These are phyloP conservation scores for Echinarachnius parma DNA, from an alignment of 53 echinoderm and acorn worm genomes.

Conservation along the genomic window DNA sequence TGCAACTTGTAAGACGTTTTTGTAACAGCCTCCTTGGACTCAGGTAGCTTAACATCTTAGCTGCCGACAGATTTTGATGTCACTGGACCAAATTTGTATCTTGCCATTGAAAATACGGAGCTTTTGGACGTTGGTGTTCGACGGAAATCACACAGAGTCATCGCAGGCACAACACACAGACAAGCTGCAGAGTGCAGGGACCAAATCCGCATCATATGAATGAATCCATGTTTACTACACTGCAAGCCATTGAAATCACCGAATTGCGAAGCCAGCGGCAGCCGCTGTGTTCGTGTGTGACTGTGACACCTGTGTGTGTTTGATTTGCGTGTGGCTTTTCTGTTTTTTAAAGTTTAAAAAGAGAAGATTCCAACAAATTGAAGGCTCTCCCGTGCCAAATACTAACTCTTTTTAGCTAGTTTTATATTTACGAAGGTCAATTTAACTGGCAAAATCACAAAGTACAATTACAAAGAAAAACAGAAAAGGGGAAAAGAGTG, in stretches of 20 bases:
- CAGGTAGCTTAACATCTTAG: constrained; percentile 43
- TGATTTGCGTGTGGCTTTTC: too few relatives aligned
- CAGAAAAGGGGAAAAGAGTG: neutral
- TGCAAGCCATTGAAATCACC: too few relatives aligned
- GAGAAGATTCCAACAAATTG: too few relatives aligned
- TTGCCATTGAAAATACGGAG: neutral
- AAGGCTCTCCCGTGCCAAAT: too few relatives aligned
- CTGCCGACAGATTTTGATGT: constrained; percentile 25
- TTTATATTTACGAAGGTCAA: too few relatives aligned
- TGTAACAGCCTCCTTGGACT: neutral
- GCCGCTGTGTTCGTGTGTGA: neutral
- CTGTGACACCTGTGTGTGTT: neutral
- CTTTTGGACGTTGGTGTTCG: neutral
- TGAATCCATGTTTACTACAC: constrained; percentile 30
- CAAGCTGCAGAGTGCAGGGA: neutral
- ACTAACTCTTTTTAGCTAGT: too few relatives aligned
- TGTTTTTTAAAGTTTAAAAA: too few relatives aligned
- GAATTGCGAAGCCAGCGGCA: neutral
- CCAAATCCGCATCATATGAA: constrained; percentile 41
- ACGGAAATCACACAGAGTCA: neutral
- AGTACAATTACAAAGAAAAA: constrained; percentile 13
- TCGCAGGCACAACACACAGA: neutral
- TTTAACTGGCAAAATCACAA: too few relatives aligned
- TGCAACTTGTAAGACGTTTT: neutral
- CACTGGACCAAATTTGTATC: neutral